These are phyloP conservation scores for Sebastes steindachneri DNA, from an alignment of 2,797 vertebrate species.

Conservation along the genomic window DNA sequence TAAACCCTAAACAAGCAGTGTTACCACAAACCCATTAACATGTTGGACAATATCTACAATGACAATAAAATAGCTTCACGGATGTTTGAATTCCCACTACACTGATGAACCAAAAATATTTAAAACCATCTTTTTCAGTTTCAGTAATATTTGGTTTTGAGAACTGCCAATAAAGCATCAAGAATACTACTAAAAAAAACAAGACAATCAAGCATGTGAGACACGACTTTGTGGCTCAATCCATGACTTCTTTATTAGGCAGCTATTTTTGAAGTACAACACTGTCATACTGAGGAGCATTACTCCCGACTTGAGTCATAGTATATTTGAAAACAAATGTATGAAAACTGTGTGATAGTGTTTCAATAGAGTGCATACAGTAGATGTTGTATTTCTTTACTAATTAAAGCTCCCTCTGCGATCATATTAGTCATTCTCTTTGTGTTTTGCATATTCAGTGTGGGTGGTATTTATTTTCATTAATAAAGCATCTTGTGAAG, in stretches of 20 bases:
- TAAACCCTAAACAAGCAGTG: neutral
- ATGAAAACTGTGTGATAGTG: neutral
- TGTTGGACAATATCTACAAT: neutral
- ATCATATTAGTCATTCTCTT: neutral
- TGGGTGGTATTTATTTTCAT: constrained; percentile 43
- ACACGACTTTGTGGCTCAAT: neutral
- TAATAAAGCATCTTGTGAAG: constrained; percentile 17
- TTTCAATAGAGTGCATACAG: neutral
- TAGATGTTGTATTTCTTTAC: neutral
- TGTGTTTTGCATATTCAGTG: neutral
- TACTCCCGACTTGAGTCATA: neutral
- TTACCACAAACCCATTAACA: neutral
- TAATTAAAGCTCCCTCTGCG: neutral
- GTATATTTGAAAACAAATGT: neutral
- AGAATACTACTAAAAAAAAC: neutral
- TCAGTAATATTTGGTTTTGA: neutral
- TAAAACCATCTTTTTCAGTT: neutral
- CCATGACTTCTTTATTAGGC: neutral
- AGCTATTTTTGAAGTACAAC: neutral
- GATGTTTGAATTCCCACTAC: neutral
- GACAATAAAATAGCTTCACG: neutral
- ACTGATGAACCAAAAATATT: neutral
- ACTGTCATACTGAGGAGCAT: neutral
- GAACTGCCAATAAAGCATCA: neutral
- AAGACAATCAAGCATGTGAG: neutral